Conservation (phyloP, 2,113 vertebrate species). For the Sturnira hondurensis region DNA sequence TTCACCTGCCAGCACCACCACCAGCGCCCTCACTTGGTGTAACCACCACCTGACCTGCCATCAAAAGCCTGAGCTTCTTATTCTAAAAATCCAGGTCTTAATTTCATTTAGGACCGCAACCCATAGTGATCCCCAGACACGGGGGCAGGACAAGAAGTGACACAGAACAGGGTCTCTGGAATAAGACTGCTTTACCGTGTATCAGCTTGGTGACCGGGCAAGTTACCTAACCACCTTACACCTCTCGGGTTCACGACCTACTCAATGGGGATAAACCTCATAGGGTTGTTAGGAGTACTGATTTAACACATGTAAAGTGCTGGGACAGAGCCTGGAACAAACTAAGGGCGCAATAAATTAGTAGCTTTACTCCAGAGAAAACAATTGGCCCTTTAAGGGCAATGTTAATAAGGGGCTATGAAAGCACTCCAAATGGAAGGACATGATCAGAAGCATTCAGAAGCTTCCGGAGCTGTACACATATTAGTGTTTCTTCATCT, state of each 20-base stretch:
- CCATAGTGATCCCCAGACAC: background rate
- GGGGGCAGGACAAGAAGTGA: background rate
- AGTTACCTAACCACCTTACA: background rate
- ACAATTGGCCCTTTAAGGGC: background rate
- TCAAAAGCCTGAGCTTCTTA: background rate
- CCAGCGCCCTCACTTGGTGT: background rate
- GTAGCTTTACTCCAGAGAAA: background rate
- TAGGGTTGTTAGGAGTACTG: background rate
- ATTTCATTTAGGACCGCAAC: slow-evolving; percentile 6
- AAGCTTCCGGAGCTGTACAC: background rate
- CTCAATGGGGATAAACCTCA: background rate
- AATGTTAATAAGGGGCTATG: background rate
- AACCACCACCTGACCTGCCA: background rate
- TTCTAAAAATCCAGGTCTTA: background rate
- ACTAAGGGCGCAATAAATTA: background rate
- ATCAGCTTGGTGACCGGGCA: background rate
- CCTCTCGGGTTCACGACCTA: background rate
- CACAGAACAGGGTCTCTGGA: background rate
- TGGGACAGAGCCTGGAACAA: background rate
- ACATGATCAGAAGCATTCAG: background rate
- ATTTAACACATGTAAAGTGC: background rate
- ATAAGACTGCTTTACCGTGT: background rate
- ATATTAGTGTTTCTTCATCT: background rate
- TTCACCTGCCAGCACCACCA: background rate
- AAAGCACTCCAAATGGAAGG: background rate